Evolutionary conservation across 1,140 invertebrate species (phyloP).

Genomic region (Telenomus remus): DNA sequence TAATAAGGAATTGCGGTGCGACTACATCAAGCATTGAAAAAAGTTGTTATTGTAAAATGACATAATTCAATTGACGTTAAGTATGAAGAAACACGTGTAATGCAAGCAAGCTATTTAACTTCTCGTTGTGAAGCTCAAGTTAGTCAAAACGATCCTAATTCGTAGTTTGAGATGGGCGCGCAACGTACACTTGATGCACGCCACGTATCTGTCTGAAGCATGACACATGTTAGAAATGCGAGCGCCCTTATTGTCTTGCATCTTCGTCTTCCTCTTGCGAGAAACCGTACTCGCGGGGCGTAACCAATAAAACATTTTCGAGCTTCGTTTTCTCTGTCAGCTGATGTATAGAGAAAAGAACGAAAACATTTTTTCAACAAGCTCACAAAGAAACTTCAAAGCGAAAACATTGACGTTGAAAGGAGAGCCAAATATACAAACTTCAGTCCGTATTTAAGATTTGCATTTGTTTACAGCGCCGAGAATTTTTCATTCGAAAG

Average conservation of each 20-base stretch:
- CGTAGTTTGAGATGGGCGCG: conserved; percentile 6
- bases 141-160: conserved; percentile 49
- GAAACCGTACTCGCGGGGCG: conserved; percentile 10
- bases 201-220: conserved; percentile 43
- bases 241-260: conserved; percentile 27
- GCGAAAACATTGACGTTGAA: too few relatives aligned
- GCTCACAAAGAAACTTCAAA: too few relatives aligned
- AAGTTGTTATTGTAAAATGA: too few relatives aligned
- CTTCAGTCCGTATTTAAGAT: too few relatives aligned
- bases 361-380: too few relatives aligned
- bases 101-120: conserved; percentile 16
- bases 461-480: too few relatives aligned
- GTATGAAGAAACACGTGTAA: background rate
- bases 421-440: too few relatives aligned
- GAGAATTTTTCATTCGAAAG: too few relatives aligned
- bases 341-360: too few relatives aligned
- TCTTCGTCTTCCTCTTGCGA: conserved; percentile 17
- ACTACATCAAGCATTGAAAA: too few relatives aligned
- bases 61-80: too few relatives aligned
- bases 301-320: conserved; percentile 19
- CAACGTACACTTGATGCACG: conserved; percentile 24
- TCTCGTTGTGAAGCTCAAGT: conserved; percentile 30
- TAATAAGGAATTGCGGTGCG: too few relatives aligned
- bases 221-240: conserved; percentile 42
- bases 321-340: background rate